Conservation (phyloP, 23 tunicate species). For the Trididemnum miniatum region DNA sequence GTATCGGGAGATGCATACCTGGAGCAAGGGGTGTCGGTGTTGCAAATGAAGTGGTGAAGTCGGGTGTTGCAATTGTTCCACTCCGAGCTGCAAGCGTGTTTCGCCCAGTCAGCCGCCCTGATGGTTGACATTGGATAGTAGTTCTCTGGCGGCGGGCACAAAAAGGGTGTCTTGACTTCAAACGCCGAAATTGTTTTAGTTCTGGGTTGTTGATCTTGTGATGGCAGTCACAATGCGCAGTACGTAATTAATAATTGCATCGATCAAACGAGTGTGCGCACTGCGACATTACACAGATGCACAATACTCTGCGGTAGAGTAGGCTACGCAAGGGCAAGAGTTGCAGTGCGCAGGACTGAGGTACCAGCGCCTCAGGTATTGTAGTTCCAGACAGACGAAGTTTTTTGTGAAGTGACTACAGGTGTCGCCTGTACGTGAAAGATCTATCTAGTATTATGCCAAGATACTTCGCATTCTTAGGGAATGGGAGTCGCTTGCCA, state of each 20-base stretch:
- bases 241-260: constrained; percentile 3
- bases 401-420: background rate
- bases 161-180: no score
- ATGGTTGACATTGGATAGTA: no score
- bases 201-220: no score
- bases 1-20: no score
- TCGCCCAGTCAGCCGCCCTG: no score
- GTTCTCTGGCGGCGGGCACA: no score
- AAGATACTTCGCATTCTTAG: background rate
- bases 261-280: constrained; percentile 6
- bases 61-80: no score
- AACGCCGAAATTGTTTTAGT: no score
- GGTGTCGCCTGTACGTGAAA: background rate
- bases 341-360: background rate
- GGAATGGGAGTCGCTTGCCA: constrained; percentile 1
- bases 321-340: background rate
- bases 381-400: constrained; percentile 9
- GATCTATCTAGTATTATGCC: constrained; percentile 29
- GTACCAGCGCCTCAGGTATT: constrained; percentile 8
- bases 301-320: constrained; percentile 13
- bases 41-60: no score
- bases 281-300: constrained; percentile 20
- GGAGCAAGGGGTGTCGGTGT: no score
- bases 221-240: constrained; percentile 15
- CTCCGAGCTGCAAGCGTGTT: no score